Percentiles rank a stretch among this genome's conserved stretches.
Conservation (phyloP, 2,888 invertebrate species). For the Hermodice carunculata region DNA sequence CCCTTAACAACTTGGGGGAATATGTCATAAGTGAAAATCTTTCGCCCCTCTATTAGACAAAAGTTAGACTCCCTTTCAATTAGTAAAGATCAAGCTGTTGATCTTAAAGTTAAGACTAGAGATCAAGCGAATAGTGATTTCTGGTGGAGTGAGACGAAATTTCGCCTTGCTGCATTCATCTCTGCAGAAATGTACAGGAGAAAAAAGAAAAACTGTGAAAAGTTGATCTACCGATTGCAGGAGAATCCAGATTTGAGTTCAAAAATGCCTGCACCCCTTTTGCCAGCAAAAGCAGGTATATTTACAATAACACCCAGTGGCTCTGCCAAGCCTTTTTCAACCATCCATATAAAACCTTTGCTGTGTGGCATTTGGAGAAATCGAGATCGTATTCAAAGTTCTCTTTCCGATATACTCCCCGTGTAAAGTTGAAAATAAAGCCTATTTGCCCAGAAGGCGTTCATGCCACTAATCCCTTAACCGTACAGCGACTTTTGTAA, state of each 20-base stretch:
- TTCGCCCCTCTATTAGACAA: too few relatives aligned
- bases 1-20: background rate
- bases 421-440: slow-evolving; percentile 23
- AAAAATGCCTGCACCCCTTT: too few relatives aligned
- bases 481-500: slow-evolving; percentile 21
- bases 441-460: slow-evolving; percentile 20
- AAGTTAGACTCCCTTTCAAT: background rate
- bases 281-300: slow-evolving; percentile 17
- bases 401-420: slow-evolving; percentile 20
- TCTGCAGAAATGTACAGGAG: slow-evolving; percentile 6
- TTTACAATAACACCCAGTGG: slow-evolving; percentile 18
- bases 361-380: slow-evolving; percentile 14
- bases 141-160: slow-evolving; percentile 3
- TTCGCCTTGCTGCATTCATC: slow-evolving; percentile 4
- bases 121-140: slow-evolving; percentile 2
- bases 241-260: background rate
- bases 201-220: background rate
- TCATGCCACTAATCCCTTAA: slow-evolving; percentile 14
- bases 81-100: background rate
- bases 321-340: slow-evolving; percentile 17
- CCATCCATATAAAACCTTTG: slow-evolving; percentile 8
- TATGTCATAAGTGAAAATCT: too few relatives aligned
- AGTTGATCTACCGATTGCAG: background rate
- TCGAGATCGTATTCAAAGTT: slow-evolving; percentile 11
- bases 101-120: background rate